Base-by-base conservation (phyloP, 1,140 invertebrate species). In the Heliconius nattereri region DNA sequence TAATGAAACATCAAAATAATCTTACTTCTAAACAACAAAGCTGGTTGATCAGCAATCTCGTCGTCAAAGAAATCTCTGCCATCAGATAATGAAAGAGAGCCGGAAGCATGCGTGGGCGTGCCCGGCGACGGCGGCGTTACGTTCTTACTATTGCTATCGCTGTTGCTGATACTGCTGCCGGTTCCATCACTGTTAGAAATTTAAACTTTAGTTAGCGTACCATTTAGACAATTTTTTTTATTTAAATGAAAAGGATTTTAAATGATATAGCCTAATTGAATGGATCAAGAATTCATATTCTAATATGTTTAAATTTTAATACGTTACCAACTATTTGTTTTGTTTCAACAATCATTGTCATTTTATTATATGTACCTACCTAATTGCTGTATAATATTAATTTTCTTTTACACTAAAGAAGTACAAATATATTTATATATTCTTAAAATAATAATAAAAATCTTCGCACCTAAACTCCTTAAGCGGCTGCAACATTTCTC, bases 1-100 rank as follows among this genome's bases (percentile, higher is more conserved):
- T 40, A 40, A 40, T 40, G 9, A 40, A 40, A 40, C 37, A 40
- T 40, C 37, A 11, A 40, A 40, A 40, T 40, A 11, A 45, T 45
- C 40, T 45, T 95, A 90, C 96, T 96, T 87, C 97, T 96, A 87
- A 98, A 98, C 3, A 97, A 95, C 73, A 98, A 91, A 0, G 96
- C 97, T 13, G 98, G 98, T 89, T 98, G 98, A 92, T 98, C 98
- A 16, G 97, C 97, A 72, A 98, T 98, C 91, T 98, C 98, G 85
- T 98, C 98, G 87, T 98, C 98, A 66, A 97, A 96, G 93, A 96
- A 97, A 86, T 96, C 96, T 77, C 97, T 95, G 60, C 96, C 96
- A 76, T 97, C 96, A 0, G 97, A 97, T 20, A 97, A 90, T 8
- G 96, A 97, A 2, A 97, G 90, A 1, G 97, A 97, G 80, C 97